A percentile compares a stretch with the other conserved stretches of the same genome.
Conservation (phyloP, 2,113 vertebrate genomes). For the Pungitius pungitius region DNA sequence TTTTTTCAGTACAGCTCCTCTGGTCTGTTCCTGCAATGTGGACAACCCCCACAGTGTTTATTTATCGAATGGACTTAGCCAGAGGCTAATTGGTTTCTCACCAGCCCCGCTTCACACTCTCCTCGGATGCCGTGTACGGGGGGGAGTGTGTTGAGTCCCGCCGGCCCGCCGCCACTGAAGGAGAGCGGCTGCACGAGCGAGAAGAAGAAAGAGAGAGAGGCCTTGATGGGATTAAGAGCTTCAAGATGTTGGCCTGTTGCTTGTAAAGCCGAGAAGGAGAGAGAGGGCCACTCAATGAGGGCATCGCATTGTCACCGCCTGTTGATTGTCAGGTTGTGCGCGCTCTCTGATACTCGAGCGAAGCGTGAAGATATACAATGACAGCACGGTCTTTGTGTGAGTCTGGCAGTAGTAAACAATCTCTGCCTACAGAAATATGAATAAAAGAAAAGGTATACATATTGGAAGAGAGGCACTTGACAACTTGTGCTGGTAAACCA, state of each 20-base stretch:
- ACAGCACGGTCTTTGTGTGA: constrained; percentile 36
- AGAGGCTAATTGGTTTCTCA: constrained; percentile 63
- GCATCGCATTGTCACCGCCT: constrained; percentile 63
- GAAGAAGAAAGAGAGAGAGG: constrained; percentile 50
- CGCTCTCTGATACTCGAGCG: constrained; percentile 37
- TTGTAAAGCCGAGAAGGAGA: constrained; percentile 51
- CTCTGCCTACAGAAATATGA: constrained; percentile 40
- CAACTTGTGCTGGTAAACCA: constrained; percentile 28
- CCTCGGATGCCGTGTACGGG: constrained; percentile 64
- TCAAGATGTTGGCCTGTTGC: constrained; percentile 77
- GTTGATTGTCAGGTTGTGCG: constrained; percentile 44
- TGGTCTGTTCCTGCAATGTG: neutral
- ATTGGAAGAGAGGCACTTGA: constrained; percentile 43
- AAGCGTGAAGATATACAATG: constrained; percentile 40
- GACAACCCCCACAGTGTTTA: constrained; percentile 34
- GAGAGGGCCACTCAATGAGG: constrained; percentile 40
- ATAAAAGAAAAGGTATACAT: constrained; percentile 24
- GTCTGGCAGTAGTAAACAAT: constrained; percentile 55
- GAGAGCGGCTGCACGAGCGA: constrained; percentile 43
- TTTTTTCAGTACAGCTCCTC: neutral
- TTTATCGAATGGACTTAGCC: constrained; percentile 60
- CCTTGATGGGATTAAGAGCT: constrained; percentile 79
- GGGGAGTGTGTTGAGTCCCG: constrained; percentile 60
- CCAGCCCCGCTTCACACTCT: constrained; percentile 57
- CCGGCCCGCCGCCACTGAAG: constrained; percentile 73